Evolutionary conservation across 2,888 invertebrate species (phyloP), one percentile per base, ranked within the genome.

Genomic region (Mechanitis mazaeus): DNA sequence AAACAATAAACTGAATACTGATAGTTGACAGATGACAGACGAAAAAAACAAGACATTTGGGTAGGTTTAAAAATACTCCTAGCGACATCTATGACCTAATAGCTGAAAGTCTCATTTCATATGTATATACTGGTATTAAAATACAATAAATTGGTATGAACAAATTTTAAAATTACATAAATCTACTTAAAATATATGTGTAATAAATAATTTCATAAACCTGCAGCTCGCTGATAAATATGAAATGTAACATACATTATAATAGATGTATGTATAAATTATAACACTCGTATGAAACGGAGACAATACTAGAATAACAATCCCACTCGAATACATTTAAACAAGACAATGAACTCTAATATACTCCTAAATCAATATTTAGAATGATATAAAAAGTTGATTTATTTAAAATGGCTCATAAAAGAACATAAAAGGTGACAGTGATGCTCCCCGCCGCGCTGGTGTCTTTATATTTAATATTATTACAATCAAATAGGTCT

Each of bases 401-500:
- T 76, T 75, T 74, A 79, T 80, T 69, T 74, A 71, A 75, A 73
- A 71, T 67, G 54, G 64, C 67, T 68, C 78, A 79, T 79, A 77
- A 75, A 72, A 69, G 76, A 70, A 70, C 73, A 81, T 80, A 83
- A 85, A 81, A 80, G 87, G 86, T 86, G 87, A 85, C 84, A 87
- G 72, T 80, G 81, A 84, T 85, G 83, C 83, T 75, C 83, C 87
- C 87, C 72, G 85, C 83, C 87, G 87, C 72, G 85, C 85, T 84
- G 89, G 61, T 81, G 85, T 82, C 86, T 89, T 87, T 87, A 85
- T 86, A 80, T 83, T 81, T 81, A 79, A 80, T 81, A 80, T 84
- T 87, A 88, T 88, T 85, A 81, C 75, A 77, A 76, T 80, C 75
- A 77, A 85, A 85, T 84, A 83, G 83, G 77, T 73, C 75, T 81